These are phyloP conservation scores for Plemyria rubiginata DNA, from an alignment of 2,888 invertebrate species.

Conservation along the genomic window DNA sequence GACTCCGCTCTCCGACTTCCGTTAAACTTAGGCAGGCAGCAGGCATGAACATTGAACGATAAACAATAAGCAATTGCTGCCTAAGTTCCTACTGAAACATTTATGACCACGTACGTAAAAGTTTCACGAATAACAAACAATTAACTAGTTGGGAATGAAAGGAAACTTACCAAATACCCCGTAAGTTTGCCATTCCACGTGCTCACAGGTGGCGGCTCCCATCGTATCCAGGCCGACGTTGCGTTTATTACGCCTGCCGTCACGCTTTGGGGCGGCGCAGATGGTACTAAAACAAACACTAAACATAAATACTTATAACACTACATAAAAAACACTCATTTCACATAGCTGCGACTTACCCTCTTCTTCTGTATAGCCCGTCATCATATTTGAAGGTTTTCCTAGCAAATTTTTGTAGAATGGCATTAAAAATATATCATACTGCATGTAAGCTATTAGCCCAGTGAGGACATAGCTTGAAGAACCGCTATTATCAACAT, in stretches of 20 bases:
- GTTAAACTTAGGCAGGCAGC: not conserved
- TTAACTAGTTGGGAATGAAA: conserved; percentile 47
- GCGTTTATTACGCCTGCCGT: conserved; percentile 92
- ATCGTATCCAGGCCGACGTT: conserved; percentile 92
- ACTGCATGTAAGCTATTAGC: conserved; percentile 93
- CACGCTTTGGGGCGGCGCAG: conserved; percentile 91
- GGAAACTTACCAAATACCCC: conserved; percentile 92
- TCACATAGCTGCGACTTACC: conserved; percentile 68
- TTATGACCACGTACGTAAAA: conserved; percentile 44
- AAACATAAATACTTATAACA: conserved; percentile 33
- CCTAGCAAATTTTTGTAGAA: conserved; percentile 95
- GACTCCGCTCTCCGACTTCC: no score
- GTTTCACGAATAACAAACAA: conserved; percentile 47
- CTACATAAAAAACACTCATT: conserved; percentile 14
- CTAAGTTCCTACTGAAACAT: conserved; percentile 38
- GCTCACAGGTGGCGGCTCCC: conserved; percentile 91
- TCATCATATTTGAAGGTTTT: conserved; percentile 95
- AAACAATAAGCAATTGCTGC: conserved; percentile 37
- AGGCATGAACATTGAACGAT: conserved; percentile 6
- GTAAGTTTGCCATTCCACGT: conserved; percentile 92
- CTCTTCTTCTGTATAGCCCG: conserved; percentile 94
- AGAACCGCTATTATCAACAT: conserved; percentile 88
- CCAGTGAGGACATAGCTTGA: conserved; percentile 90
- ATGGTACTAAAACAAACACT: conserved; percentile 87
- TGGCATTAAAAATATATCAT: conserved; percentile 96